Conservation (phyloP, 2,888 invertebrate genomes). For the Muschampia plurimacula region DNA sequence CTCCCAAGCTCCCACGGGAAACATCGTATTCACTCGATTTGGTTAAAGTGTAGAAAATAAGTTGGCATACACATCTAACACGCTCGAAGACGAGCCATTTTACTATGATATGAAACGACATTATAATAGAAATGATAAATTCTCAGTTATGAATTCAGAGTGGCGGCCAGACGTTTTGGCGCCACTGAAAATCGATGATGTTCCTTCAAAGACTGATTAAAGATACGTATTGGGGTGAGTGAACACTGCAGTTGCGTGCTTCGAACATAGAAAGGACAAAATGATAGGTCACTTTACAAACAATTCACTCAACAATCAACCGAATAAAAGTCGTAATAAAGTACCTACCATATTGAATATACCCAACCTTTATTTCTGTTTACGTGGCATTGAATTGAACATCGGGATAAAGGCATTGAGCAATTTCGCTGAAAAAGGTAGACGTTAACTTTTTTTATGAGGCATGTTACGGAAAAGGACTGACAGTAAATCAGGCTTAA, state of each 20-base stretch:
- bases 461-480: slow-evolving; percentile 19
- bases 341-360: slow-evolving; percentile 11
- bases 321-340: slow-evolving; percentile 1
- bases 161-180: slow-evolving; percentile 42
- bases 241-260: not conserved
- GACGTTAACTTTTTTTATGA: slow-evolving; percentile 47
- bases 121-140: slow-evolving; percentile 41
- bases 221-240: not conserved
- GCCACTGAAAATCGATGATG: slow-evolving; percentile 40
- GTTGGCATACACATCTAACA: slow-evolving; percentile 30
- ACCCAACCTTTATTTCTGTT: slow-evolving; percentile 43
- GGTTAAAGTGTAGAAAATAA: slow-evolving; percentile 8
- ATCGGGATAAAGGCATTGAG: slow-evolving; percentile 12
- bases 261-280: not conserved
- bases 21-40: slow-evolving; percentile 39
- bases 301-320: not conserved
- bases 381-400: slow-evolving; percentile 41
- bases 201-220: not conserved
- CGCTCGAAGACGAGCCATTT: slow-evolving; percentile 41
- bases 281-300: not conserved
- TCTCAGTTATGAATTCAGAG: slow-evolving; percentile 18
- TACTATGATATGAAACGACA: slow-evolving; percentile 41
- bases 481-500: slow-evolving; percentile 34
- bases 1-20: slow-evolving; percentile 24
- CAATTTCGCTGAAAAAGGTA: slow-evolving; percentile 46